These are phyloP conservation scores for Drosophila setifemur DNA, from an alignment of 1,140 invertebrate species.

Conservation along the genomic window DNA sequence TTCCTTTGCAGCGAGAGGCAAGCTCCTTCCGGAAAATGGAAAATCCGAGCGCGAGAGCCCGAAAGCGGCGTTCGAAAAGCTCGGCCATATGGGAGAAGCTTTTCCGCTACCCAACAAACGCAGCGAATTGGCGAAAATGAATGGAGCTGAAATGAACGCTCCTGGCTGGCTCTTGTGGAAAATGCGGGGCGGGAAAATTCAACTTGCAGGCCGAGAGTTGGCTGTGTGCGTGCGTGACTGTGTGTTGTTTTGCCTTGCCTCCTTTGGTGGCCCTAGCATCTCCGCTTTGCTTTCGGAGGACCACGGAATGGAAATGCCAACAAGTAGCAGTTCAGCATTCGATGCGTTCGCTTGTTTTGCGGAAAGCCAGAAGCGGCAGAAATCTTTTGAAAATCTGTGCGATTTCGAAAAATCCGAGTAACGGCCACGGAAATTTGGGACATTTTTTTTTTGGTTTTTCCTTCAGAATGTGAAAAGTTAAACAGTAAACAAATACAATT, in stretches of 20 bases:
- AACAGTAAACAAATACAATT: background rate
- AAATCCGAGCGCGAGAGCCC: background rate
- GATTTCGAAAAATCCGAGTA: slow-evolving; percentile 13
- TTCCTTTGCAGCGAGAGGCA: slow-evolving; percentile 4
- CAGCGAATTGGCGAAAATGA: slow-evolving; percentile 60
- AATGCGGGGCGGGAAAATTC: background rate
- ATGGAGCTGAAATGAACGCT: slow-evolving; percentile 19
- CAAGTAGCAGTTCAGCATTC: slow-evolving; percentile 42
- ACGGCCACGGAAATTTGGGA: background rate
- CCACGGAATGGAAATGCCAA: slow-evolving; percentile 28
- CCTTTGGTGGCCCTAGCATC: slow-evolving; percentile 11
- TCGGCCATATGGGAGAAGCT: slow-evolving; percentile 15
- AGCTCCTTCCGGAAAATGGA: background rate
- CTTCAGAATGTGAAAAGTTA: background rate
- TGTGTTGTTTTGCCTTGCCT: slow-evolving; percentile 29
- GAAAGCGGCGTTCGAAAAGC: slow-evolving; percentile 28
- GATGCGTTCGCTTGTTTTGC: slow-evolving; percentile 34
- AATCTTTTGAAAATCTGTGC: too few species aligned
- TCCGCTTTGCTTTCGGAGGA: slow-evolving; percentile 14
- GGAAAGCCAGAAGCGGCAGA: slow-evolving; percentile 4
- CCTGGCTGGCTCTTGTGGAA: background rate
- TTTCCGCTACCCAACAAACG: slow-evolving; percentile 43
- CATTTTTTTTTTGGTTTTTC: background rate
- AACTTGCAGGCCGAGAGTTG: background rate
- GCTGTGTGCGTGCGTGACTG: slow-evolving; percentile 11